Conservation (phyloP, 2,113 vertebrate genomes). For the Chloropsis cyanopogon region DNA sequence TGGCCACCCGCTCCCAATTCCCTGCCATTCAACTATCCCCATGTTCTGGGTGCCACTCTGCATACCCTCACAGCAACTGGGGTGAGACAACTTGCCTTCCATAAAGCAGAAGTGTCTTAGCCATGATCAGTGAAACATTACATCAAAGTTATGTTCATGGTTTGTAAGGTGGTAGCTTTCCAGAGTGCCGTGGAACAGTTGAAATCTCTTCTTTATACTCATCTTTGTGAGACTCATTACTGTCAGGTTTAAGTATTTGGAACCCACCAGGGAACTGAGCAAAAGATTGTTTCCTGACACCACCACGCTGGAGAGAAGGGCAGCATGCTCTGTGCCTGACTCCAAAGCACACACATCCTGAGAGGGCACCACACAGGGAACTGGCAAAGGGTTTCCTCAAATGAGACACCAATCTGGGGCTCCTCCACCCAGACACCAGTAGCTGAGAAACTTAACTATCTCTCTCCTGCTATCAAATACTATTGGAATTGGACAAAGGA, state of each 20-base stretch:
- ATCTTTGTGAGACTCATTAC: neutral
- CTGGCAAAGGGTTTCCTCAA: neutral
- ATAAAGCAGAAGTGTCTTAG: neutral
- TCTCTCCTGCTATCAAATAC: neutral
- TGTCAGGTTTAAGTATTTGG: neutral
- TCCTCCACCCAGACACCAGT: neutral
- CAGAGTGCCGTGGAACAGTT: neutral
- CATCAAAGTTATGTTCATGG: neutral
- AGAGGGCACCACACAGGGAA: neutral
- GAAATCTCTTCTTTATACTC: neutral
- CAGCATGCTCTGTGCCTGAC: neutral
- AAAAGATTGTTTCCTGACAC: neutral
- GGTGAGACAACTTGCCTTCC: neutral
- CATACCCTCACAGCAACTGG: neutral
- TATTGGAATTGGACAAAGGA: neutral
- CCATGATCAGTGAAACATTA: neutral
- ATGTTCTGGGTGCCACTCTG: neutral
- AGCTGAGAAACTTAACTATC: neutral
- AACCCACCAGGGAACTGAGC: neutral
- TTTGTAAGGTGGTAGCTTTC: neutral
- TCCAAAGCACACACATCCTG: neutral
- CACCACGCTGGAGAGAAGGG: accelerated
- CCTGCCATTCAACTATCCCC: neutral
- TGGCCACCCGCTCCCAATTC: neutral
- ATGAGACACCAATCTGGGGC: accelerated